Base-by-base conservation (phyloP, 2,113 vertebrate species). In the Cyprinus carpio region DNA sequence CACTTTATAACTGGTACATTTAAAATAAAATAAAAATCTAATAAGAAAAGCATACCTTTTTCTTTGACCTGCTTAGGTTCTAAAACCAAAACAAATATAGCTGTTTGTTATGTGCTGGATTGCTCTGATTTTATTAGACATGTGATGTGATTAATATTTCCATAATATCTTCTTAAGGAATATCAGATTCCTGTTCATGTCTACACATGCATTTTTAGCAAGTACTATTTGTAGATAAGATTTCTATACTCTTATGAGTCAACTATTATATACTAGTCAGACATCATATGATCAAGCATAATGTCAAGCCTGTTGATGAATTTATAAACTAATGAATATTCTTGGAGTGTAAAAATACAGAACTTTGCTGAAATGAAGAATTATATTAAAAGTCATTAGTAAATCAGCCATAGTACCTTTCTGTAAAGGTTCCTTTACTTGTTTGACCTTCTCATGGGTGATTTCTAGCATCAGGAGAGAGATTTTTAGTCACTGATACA, bases 31-130 rank as follows among this genome's bases (percentile, higher is more conserved):
- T 2, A 16, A n/a, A 80, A 46, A 40, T 7, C 7, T 5, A 49
- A 34, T 62, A 34, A 25, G 69, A 56, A 69, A 72, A 25, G 2
- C 23, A 54, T 88, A 88, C 93, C 94, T 93, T 91, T 90, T 10
- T 75, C 34, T 87, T 89, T 89, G 34, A 90, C 91, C 54, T 90
- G 90, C 51, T 91, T 92, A 37, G 87, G 62, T 83, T 90, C 92
- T 93, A 13, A 31, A 83, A 64, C 12, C 5, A 18, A 8, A 65
- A 18, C 60, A 0, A 3, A 27, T 71, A n/a, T 4, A 3, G 4
- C 20, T 37, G 34, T 37, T 23, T 15, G 15, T 67, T 67, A 31
- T 40, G 40, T 67, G 27, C 62, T 65, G 25, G 62, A 65, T 16
- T 31, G 29, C 13, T 67, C 7, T 1, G 49, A 51, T 51, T 15